Conservation (phyloP, 2,113 vertebrate species). For the Pseudolaguvia tuberculata region DNA sequence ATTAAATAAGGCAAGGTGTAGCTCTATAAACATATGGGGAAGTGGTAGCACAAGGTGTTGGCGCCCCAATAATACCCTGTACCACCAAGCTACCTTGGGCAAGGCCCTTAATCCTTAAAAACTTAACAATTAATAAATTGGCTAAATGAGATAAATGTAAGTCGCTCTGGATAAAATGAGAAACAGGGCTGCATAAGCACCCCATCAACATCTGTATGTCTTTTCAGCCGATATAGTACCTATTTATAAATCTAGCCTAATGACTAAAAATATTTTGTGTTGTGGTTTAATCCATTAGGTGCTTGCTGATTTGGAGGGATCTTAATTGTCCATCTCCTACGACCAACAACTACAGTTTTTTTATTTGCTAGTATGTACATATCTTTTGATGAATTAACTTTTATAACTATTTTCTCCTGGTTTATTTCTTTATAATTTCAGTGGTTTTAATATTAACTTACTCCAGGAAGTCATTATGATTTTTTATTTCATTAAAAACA, state of each 20-base stretch:
- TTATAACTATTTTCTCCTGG: not conserved
- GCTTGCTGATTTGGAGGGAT: conserved; percentile 26
- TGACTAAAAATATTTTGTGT: not conserved
- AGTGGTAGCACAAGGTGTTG: no score
- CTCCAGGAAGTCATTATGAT: not conserved
- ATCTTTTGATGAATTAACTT: conserved; percentile 3
- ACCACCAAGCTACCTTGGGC: no score
- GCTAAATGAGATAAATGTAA: no score
- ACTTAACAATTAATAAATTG: no score
- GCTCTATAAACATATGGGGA: not conserved
- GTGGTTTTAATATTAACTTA: not conserved
- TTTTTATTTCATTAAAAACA: conserved; percentile 35
- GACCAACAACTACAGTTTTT: not conserved
- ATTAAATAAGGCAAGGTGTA: not conserved
- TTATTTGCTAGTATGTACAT: not conserved
- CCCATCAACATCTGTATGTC: not conserved
- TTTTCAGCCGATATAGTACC: not conserved
- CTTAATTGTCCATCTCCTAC: not conserved
- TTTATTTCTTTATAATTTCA: not conserved
- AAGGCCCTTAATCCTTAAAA: no score
- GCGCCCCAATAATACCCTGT: no score
- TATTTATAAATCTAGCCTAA: not conserved
- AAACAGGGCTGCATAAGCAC: not conserved
- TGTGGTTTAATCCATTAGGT: conserved; percentile 28
- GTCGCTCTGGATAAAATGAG: no score